Percentiles rank a stretch among this genome's conserved stretches.
phyloP scores from a whole-genome alignment of 2,888 invertebrate species.

The Tetragonula carbonaria region DNA sequence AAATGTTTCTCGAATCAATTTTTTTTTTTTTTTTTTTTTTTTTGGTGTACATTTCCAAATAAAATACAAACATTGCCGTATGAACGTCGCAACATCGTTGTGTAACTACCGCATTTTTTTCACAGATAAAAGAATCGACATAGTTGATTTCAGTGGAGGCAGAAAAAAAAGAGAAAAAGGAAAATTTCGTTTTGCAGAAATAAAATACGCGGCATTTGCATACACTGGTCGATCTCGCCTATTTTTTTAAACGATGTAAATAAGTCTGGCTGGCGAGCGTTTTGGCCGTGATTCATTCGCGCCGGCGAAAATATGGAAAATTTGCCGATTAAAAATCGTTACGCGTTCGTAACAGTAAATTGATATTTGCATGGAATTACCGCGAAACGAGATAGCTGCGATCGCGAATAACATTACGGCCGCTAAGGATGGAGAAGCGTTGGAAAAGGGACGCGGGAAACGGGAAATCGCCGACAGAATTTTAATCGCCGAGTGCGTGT shows the following conservation, averaged over 20 bases:
- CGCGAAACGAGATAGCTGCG: not conserved
- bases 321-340: not conserved
- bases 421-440: not conserved
- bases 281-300: not conserved
- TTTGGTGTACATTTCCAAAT: no score
- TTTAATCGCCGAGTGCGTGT: conserved; percentile 25
- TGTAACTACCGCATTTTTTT: not conserved
- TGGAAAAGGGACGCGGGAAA: conserved; percentile 1
- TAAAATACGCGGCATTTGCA: not conserved
- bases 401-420: conserved; percentile 4
- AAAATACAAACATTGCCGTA: no score
- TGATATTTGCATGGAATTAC: conserved; percentile 23
- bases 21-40: no score
- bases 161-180: not conserved
- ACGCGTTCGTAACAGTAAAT: conserved; percentile 10
- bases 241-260: conserved; percentile 7
- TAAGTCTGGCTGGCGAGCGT: not conserved
- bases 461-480: conserved; percentile 18
- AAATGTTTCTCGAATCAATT: no score
- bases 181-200: not conserved
- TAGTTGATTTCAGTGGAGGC: not conserved
- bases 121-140: not conserved
- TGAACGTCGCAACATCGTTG: no score
- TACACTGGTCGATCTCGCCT: not conserved
- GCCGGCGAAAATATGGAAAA: conserved; percentile 19